phyloP scores from a whole-genome alignment of 2,113 vertebrate species.

The Lichenostomus cassidix region DNA sequence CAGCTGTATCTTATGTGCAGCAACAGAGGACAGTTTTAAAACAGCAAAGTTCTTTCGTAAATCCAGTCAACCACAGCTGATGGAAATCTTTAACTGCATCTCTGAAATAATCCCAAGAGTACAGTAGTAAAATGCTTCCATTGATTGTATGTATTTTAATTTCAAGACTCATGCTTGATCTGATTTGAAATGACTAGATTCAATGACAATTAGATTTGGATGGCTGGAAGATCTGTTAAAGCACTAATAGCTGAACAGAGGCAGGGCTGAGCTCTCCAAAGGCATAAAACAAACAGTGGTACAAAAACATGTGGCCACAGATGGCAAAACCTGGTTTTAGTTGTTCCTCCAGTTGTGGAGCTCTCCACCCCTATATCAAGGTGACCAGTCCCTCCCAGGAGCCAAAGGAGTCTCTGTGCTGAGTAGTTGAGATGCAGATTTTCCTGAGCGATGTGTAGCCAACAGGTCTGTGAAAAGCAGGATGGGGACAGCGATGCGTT shows the following conservation, averaged over 20 bases:
- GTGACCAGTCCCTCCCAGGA: not conserved
- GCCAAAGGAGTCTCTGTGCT: not conserved
- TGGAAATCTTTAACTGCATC: not conserved
- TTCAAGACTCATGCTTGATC: not conserved
- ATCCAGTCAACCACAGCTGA: not conserved
- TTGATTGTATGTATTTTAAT: not conserved
- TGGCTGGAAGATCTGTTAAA: not conserved
- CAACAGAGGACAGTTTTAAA: not conserved
- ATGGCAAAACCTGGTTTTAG: not conserved
- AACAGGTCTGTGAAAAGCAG: not conserved
- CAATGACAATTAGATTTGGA: not conserved
- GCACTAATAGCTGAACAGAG: not conserved
- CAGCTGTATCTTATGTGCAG: not conserved
- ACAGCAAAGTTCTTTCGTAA: not conserved
- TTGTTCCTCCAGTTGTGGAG: not conserved
- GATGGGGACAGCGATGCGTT: not conserved
- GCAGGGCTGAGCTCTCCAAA: not conserved
- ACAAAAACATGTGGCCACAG: not conserved
- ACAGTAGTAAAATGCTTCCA: not conserved
- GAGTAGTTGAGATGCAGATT: not conserved
- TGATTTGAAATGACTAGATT: constrained; percentile 19
- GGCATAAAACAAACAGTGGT: not conserved
- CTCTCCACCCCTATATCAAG: not conserved
- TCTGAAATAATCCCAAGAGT: not conserved
- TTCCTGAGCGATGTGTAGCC: not conserved